Conservation (phyloP, 2,888 invertebrate species). For the Sturmia bella region DNA sequence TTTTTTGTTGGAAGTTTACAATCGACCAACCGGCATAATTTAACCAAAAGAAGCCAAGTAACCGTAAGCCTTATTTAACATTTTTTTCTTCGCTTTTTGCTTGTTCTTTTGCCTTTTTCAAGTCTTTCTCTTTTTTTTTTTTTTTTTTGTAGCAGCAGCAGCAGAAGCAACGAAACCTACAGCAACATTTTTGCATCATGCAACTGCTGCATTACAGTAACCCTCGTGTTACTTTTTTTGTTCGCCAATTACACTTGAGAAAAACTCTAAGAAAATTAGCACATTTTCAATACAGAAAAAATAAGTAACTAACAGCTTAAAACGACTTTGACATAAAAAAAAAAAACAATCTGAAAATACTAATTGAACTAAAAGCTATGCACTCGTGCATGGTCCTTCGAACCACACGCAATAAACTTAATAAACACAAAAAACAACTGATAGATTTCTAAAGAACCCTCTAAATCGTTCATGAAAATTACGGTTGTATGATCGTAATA, state of each 20-base stretch:
- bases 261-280: background rate
- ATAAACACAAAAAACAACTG: too few species aligned
- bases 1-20: slow-evolving; percentile 35
- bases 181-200: slow-evolving; percentile 61
- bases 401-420: too few species aligned
- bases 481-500: too few species aligned
- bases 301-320: too few species aligned
- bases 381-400: too few species aligned
- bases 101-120: slow-evolving; percentile 26
- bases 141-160: slow-evolving; percentile 10
- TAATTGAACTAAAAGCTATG: too few species aligned
- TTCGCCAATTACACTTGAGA: slow-evolving; percentile 24
- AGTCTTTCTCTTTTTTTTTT: slow-evolving; percentile 63
- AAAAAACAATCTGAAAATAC: background rate
- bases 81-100: slow-evolving; percentile 13
- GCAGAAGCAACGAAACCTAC: slow-evolving; percentile 3
- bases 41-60: slow-evolving; percentile 70
- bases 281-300: background rate
- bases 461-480: too few species aligned
- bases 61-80: slow-evolving; percentile 65
- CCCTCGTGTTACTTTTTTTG: slow-evolving; percentile 33
- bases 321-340: too few species aligned
- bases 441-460: too few species aligned
- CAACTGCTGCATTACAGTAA: slow-evolving; percentile 56
- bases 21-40: slow-evolving; percentile 65